Conservation (phyloP, 2,797 vertebrate genomes). For the Varecia variegata region DNA sequence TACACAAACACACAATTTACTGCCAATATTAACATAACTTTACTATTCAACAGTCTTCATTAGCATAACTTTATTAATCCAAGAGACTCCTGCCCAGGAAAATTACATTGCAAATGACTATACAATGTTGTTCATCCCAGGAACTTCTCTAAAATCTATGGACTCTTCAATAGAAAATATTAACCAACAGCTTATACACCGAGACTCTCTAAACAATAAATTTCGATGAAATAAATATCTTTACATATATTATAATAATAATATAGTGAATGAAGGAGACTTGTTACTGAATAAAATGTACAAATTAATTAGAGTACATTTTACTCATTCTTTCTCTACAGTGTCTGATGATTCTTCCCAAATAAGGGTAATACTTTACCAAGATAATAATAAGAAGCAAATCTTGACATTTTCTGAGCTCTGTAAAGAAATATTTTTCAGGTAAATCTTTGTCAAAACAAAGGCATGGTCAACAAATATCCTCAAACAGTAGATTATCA, state of each 20-base stretch:
- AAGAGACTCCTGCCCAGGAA: not conserved
- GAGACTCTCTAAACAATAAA: not conserved
- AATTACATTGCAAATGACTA: not conserved
- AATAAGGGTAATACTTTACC: not conserved
- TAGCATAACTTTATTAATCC: not conserved
- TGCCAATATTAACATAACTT: not conserved
- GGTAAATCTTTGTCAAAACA: conserved; percentile 38
- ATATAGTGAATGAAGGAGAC: not conserved
- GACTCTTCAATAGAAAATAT: not conserved
- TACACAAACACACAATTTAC: not conserved
- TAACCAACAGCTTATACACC: not conserved
- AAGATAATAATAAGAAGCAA: not conserved
- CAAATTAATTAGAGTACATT: not conserved
- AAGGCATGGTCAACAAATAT: not conserved
- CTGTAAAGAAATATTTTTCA: conserved; percentile 25
- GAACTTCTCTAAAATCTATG: conserved; percentile 22
- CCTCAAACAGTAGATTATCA: not conserved
- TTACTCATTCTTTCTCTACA: not conserved
- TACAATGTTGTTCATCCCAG: not conserved
- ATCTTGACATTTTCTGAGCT: conserved; percentile 6
- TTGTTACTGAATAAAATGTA: not conserved
- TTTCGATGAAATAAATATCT: not conserved
- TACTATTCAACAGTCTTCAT: not conserved
- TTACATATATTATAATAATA: not conserved
- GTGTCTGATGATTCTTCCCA: not conserved